Conservation (phyloP, 1,140 invertebrate species). For the Saccostrea glomerata region DNA sequence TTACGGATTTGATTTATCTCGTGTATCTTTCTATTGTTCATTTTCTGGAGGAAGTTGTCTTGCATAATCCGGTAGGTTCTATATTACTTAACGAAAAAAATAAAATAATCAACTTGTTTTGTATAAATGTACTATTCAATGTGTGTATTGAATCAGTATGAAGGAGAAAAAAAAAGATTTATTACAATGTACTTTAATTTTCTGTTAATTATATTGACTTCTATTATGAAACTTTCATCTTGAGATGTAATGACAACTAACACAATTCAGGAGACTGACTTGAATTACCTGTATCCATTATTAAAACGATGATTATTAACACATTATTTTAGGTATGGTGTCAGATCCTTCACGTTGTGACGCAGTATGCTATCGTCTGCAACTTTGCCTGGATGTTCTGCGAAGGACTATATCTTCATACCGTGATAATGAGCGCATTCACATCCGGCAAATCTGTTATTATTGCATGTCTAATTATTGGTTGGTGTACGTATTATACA, state of each 20-base stretch:
- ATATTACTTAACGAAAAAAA: no score
- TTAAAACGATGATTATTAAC: no score
- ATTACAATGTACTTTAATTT: no score
- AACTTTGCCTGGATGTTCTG: slow-evolving; percentile 93
- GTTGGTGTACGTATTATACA: slow-evolving; percentile 84
- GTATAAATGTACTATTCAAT: no score
- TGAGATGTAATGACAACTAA: no score
- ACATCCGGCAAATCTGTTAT: slow-evolving; percentile 91
- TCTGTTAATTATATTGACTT: no score
- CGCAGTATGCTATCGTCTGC: slow-evolving; percentile 93
- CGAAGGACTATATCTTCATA: slow-evolving; percentile 93
- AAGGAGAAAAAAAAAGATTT: no score
- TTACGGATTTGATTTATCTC: slow-evolving; percentile 86
- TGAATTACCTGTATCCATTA: no score
- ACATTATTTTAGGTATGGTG: slow-evolving; percentile 85
- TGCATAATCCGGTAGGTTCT: slow-evolving; percentile 82
- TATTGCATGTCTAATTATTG: slow-evolving; percentile 89
- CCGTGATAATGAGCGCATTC: slow-evolving; percentile 93
- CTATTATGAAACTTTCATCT: no score
- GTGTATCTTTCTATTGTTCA: slow-evolving; percentile 82
- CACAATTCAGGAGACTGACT: no score
- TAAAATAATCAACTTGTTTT: no score
- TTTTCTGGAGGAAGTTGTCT: slow-evolving; percentile 78
- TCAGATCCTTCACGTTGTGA: slow-evolving; percentile 88
- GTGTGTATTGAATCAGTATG: no score